A percentile compares a stretch with the other conserved stretches of the same genome.
Conservation (phyloP, 2,888 invertebrate species). For the Halictus quadricinctus region DNA sequence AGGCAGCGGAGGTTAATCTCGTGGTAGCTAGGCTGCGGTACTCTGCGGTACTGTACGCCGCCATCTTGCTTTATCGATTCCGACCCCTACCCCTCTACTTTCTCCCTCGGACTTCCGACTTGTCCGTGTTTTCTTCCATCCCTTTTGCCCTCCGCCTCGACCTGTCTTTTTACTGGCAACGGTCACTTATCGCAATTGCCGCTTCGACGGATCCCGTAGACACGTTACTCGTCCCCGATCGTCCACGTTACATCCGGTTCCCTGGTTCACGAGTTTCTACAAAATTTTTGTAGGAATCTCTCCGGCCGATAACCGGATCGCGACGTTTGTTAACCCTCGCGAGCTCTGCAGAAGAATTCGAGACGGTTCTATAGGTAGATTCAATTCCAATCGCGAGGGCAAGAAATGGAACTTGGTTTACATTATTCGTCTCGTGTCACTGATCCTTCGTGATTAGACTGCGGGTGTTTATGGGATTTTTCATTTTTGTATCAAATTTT, state of each 20-base stretch:
- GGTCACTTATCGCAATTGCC: conserved; percentile 5
- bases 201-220: not conserved
- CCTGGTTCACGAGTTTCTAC: not conserved
- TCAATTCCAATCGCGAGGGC: too few species aligned
- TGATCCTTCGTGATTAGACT: too few species aligned
- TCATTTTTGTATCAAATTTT: too few species aligned
- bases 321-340: not conserved
- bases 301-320: too few species aligned
- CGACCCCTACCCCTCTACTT: conserved; percentile 62
- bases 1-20: conserved; percentile 72
- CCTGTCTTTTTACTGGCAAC: conserved; percentile 13
- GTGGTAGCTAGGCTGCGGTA: conserved; percentile 78
- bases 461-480: too few species aligned
- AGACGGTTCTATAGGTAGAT: too few species aligned
- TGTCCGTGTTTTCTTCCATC: conserved; percentile 40
- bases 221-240: not conserved
- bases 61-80: conserved; percentile 80
- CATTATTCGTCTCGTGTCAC: too few species aligned
- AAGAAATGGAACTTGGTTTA: too few species aligned
- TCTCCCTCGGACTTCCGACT: conserved; percentile 42
- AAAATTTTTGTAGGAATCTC: not conserved
- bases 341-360: too few species aligned
- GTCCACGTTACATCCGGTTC: not conserved
- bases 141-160: conserved; percentile 11
- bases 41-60: conserved; percentile 78